Base-by-base conservation (phyloP, 2,113 vertebrate genomes). In the Sardina pilchardus region DNA sequence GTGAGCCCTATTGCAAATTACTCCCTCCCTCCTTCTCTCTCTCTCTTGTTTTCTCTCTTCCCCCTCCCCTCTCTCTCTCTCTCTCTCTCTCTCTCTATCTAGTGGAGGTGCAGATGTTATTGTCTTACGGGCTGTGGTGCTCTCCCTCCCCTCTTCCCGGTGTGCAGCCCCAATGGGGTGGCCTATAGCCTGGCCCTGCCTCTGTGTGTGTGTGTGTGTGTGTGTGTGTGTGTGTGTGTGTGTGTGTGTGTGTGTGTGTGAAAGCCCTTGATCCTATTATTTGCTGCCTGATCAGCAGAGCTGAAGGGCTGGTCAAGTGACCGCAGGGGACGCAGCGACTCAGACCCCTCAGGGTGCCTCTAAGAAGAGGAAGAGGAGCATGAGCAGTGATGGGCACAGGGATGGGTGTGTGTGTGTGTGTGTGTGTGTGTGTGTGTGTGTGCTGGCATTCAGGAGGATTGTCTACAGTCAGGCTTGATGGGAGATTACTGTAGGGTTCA, bases 181-280 rank as follows among this genome's bases (percentile, higher is more conserved):
- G 71, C 83, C 48, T 56, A 83, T 56, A 83, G 80, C 84, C 82
- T 53, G 34, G 87, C 86, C 81, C 82, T 86, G 83, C 82, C 89
- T 30, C 26, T 42, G 87, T 88, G 83, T 82, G 86, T 85, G 85
- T n/a, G n/a, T n/a, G n/a, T n/a, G n/a, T n/a, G n/a, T n/a, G n/a
- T n/a, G n/a, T n/a, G n/a, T n/a, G n/a, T n/a, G n/a, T n/a, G n/a
- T n/a, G n/a, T n/a, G n/a, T n/a, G n/a, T n/a, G n/a, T n/a, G n/a
- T n/a, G n/a, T n/a, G n/a, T n/a, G n/a, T n/a, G n/a, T n/a, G n/a
- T n/a, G 63, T 42, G 87, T 88, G 83, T 82, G 86, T 85, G 85
- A 75, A 86, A 89, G 87, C 88, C 83, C 45, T 85, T 90, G 89
- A 91, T 93, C 87, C 83, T 84, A 82, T 91, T 91, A 91, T 91